Evolutionary conservation across 23 tunicate species (phyloP), one percentile per base, ranked within the genome.

Genomic region (Clavelina lepadiformis): DNA sequence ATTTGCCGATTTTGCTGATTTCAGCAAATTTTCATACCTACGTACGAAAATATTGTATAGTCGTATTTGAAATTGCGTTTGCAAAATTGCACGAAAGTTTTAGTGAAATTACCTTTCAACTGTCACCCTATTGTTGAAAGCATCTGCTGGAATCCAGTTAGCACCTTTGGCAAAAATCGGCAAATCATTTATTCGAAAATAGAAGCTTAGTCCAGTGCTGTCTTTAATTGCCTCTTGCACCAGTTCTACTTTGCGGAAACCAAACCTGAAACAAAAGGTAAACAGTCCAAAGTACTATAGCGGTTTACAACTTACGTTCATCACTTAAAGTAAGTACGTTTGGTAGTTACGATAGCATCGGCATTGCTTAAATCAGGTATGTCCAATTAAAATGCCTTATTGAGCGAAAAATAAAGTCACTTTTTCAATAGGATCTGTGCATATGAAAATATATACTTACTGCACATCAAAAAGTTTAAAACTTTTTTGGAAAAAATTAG

Each of bases 91-190:
- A n/a, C n/a, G n/a, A n/a, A n/a, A n/a, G n/a, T n/a, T n/a, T 44
- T 44, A 11, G 23, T 15, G 8, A 18, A 15, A 13, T 75, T 20
- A 83, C 92, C 38, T 76, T 6, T 61, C 72, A 1, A 34, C 28
- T 3, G 82, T 73, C 53, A 88, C 56, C 34, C 96, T 58, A 35
- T 44, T 65, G 3, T 75, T 75, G 49, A 79, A 83, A 6, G 93
- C 74, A 58, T 85, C 93, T 19, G 87, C 79, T 4, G 98, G 98
- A 27, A 93, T 85, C 98, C 98, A 93, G 74, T 93, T 93, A 0
- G 93, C 78, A 29, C 98, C 98, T 75, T 79, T 83, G 8, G 81
- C 92, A 74, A 93, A 93, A 6, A 93, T 38, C 5, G 84, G 79
- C 15, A 46, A 20, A 24, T 74, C 94, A 38, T 93, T 93, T 2